These are phyloP conservation scores for Bombus vancouverensis DNA, from an alignment of 1,140 invertebrate species.

Conservation along the genomic window DNA sequence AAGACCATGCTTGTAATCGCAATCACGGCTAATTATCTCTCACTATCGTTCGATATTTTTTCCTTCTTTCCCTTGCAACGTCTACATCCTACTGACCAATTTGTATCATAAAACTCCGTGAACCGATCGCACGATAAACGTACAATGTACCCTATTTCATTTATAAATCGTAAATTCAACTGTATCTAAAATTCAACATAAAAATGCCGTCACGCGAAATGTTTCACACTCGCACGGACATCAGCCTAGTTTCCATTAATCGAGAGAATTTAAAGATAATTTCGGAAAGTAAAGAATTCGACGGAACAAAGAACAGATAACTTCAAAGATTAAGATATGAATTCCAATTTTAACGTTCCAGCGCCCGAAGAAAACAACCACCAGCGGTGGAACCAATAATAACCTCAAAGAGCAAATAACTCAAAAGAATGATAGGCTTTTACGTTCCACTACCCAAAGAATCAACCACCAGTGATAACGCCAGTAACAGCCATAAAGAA, in stretches of 20 bases:
- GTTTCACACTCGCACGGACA: not conserved
- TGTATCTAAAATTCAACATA: not conserved
- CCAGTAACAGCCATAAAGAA: no score
- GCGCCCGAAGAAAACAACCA: no score
- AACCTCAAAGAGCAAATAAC: no score
- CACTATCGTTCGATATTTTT: constrained; percentile 11
- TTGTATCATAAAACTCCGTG: not conserved
- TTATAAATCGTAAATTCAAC: not conserved
- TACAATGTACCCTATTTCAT: not conserved
- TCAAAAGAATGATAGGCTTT: no score
- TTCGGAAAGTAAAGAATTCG: no score
- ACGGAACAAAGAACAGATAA: no score
- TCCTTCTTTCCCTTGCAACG: not conserved
- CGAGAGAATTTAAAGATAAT: not conserved
- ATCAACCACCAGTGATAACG: no score
- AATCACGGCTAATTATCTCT: constrained; percentile 28
- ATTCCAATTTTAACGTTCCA: no score
- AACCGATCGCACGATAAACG: constrained; percentile 14
- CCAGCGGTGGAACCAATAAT: no score
- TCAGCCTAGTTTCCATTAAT: not conserved
- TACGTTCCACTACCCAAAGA: no score
- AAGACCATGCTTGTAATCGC: constrained; percentile 11
- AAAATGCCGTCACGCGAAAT: not conserved
- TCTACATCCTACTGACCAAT: not conserved
- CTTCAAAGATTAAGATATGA: no score